These are phyloP conservation scores for Magallana nippona DNA, from an alignment of 2,888 invertebrate species.

Conservation along the genomic window DNA sequence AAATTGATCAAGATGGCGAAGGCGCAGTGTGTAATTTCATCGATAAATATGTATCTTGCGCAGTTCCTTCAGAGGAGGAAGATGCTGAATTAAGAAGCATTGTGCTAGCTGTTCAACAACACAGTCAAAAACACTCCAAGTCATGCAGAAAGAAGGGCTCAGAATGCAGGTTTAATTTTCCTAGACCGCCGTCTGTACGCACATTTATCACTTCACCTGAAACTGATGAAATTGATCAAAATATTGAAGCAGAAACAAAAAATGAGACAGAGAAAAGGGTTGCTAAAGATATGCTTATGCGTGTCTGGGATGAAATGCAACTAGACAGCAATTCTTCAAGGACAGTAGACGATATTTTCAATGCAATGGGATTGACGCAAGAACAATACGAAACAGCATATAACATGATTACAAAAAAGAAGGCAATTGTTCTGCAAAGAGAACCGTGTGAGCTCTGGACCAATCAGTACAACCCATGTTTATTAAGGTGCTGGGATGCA, in stretches of 20 bases:
- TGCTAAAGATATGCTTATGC: background rate
- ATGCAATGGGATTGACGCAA: background rate
- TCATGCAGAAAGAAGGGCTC: conserved; percentile 48
- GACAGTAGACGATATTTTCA: background rate
- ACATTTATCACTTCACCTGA: background rate
- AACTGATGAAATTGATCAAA: no score
- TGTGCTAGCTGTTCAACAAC: conserved; percentile 47
- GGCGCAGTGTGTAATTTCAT: conserved; percentile 30
- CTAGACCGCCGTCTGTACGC: conserved; percentile 46
- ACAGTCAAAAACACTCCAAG: conserved; percentile 52
- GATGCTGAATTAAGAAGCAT: conserved; percentile 47
- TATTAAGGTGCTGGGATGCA: conserved; percentile 33
- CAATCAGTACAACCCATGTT: conserved; percentile 37
- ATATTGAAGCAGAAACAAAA: background rate
- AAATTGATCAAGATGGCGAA: conserved; percentile 33
- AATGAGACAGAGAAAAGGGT: background rate
- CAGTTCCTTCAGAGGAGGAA: conserved; percentile 20
- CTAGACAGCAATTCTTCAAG: background rate
- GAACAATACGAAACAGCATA: conserved; percentile 14
- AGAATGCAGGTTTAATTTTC: conserved; percentile 51
- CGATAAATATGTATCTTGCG: conserved; percentile 39
- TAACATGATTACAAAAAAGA: background rate
- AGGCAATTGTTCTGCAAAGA: background rate
- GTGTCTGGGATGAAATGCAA: conserved; percentile 7
- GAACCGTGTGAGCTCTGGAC: conserved; percentile 23